Percentiles rank a stretch among this genome's conserved stretches.
These are phyloP conservation scores for Amphiprion ocellaris DNA, from an alignment of 2,113 vertebrate species.

Conservation along the genomic window DNA sequence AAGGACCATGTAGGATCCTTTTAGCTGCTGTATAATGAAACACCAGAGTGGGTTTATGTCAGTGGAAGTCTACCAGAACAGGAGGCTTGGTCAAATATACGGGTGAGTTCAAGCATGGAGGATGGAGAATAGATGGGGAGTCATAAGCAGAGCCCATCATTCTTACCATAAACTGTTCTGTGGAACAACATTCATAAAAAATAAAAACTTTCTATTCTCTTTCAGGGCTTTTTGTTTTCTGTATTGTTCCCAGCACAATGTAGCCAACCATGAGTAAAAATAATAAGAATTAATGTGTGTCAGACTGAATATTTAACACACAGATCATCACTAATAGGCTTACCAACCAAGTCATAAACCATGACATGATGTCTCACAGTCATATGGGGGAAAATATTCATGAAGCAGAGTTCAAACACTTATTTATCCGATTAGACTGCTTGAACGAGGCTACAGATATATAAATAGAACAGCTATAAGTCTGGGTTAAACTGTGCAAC, in stretches of 20 bases:
- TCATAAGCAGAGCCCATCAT: no score
- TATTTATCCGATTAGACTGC: conserved; percentile 15
- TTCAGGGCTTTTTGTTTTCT: not conserved
- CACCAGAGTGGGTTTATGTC: not conserved
- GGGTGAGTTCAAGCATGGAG: not conserved
- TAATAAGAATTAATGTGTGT: not conserved
- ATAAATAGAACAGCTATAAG: not conserved
- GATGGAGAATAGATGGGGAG: not conserved
- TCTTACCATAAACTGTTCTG: not conserved
- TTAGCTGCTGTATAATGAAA: conserved; percentile 27
- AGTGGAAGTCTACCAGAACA: not conserved
- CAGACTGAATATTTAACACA: conserved; percentile 6
- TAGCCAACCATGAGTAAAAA: not conserved
- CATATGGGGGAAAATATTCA: not conserved
- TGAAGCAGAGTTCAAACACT: conserved; percentile 6
- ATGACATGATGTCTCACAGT: conserved; percentile 18
- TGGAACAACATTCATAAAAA: not conserved
- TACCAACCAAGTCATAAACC: conserved; percentile 19
- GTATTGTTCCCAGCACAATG: not conserved
- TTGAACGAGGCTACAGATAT: not conserved
- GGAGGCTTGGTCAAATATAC: not conserved
- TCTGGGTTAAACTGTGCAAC: not conserved
- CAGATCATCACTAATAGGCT: conserved; percentile 26
- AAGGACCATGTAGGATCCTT: conserved; percentile 9
- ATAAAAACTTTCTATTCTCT: not conserved